phyloP scores from a whole-genome alignment of 1,140 invertebrate species.

The Papilio dardanus region DNA sequence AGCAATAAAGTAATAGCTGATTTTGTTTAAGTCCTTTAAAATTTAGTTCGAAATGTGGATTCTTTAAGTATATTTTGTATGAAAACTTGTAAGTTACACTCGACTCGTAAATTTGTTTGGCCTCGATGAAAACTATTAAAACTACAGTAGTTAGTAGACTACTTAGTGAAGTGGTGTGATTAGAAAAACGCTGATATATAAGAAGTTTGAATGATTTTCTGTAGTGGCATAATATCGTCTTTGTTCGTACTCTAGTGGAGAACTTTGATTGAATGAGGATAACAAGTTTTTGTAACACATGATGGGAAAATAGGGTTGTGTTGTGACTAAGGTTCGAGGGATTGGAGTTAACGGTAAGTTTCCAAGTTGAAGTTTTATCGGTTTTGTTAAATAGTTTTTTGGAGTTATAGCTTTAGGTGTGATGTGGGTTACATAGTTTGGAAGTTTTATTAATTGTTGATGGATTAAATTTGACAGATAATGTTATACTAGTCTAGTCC shows the following conservation, averaged over 20 bases:
- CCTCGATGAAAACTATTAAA: neutral
- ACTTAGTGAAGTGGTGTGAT: constrained; percentile 6
- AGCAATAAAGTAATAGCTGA: too few species aligned
- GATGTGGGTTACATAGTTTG: neutral
- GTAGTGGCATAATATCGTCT: constrained; percentile 12
- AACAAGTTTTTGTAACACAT: constrained; percentile 30
- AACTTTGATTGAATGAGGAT: constrained; percentile 29
- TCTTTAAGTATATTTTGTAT: too few species aligned
- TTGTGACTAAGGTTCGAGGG: neutral
- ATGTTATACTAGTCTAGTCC: too few species aligned
- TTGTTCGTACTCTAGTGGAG: constrained; percentile 3
- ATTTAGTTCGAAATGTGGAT: too few species aligned
- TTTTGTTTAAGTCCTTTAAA: too few species aligned
- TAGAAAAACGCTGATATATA: constrained; percentile 19
- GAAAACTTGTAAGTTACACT: neutral
- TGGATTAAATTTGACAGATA: too few species aligned
- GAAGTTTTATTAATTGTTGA: neutral
- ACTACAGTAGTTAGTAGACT: constrained; percentile 17
- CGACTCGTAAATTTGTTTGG: neutral
- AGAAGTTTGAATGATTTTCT: constrained; percentile 4
- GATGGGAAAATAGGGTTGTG: constrained; percentile 25
- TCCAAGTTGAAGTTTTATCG: constrained; percentile 11
- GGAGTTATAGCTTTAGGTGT: neutral
- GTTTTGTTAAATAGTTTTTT: constrained; percentile 16
- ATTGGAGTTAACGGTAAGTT: neutral